Evolutionary conservation across 2,113 vertebrate species (phyloP), one percentile per base, ranked within the genome.

Genomic region (Ceyx cyanopectus): DNA sequence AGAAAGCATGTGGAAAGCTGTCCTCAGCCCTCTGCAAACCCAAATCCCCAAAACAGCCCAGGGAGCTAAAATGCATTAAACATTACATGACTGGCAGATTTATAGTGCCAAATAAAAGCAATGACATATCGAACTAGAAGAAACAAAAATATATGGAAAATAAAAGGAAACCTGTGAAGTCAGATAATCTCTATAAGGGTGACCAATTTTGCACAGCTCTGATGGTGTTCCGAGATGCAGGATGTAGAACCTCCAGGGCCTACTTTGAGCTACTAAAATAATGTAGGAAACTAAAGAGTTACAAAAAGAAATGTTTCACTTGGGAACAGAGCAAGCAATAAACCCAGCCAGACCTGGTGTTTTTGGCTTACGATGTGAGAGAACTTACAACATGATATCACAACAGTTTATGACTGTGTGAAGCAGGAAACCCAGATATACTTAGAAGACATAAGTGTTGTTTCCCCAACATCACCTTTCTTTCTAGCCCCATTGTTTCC

Each of bases 351-450:
- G 93, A 63, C 70, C 61, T 30, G 46, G 7, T 46, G 67, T 5
- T 87, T 93, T 85, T 92, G 85, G 93, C 81, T 85, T 91, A 58
- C 0, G n/a, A 95, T 92, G 81, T 95, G 87, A 96, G 72, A 94
- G 57, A 90, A 76, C 34, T 34, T 30, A 43, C 32, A 89, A 60
- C 53, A 66, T 92, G 93, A 60, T 92, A 89, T 87, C 90, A 70
- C 70, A 89, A 87, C 56, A 87, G 51, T 50, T 62, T 95, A 91
- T 40, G 34, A 87, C 94, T 51, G 93, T 91, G 87, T 85, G 94
- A 96, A 95, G 75, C 90, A 95, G 85, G 92, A 96, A 95, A 63
- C 63, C 60, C 32, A 67, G 81, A 77, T 80, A 92, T 23, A 80
- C 30, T 82, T 87, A 89, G 63, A 67, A 96, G 87, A 92, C 81